phyloP scores from a whole-genome alignment of 2,888 invertebrate species.

The Blomia tropicalis region DNA sequence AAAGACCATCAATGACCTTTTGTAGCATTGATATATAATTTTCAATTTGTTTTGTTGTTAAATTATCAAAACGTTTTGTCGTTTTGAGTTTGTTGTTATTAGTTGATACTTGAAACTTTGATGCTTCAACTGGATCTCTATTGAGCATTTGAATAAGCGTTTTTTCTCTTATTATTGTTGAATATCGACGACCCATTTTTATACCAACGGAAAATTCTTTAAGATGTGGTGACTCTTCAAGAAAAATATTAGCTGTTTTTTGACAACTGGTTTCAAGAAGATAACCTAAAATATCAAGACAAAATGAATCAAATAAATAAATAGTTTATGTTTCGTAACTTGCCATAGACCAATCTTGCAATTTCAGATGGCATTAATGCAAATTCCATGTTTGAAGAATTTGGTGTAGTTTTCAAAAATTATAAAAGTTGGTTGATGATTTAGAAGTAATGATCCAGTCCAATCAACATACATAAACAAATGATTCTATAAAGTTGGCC shows the following conservation, averaged over 20 bases:
- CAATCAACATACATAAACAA: too few relatives aligned
- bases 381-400: neutral
- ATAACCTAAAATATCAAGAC: slow-evolving; percentile 4
- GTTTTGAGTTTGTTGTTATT: too few relatives aligned
- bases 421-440: too few relatives aligned
- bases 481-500: too few relatives aligned
- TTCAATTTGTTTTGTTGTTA: neutral
- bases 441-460: too few relatives aligned
- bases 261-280: slow-evolving; percentile 17
- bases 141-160: slow-evolving; percentile 13
- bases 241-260: slow-evolving; percentile 9
- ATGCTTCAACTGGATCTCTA: too few relatives aligned
- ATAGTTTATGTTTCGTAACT: too few relatives aligned
- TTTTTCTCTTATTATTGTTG: slow-evolving; percentile 16
- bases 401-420: too few relatives aligned
- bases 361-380: slow-evolving; percentile 24
- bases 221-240: slow-evolving; percentile 20
- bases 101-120: too few relatives aligned
- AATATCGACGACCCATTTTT: slow-evolving; percentile 16
- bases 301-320: too few relatives aligned
- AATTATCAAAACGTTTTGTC: neutral
- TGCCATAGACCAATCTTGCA: slow-evolving; percentile 21
- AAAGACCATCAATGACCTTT: neutral
- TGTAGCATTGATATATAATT: neutral
- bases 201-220: slow-evolving; percentile 20